These are phyloP conservation scores for Gymnopithys bicolor DNA, from an alignment of 2,797 vertebrate species.

Conservation along the genomic window DNA sequence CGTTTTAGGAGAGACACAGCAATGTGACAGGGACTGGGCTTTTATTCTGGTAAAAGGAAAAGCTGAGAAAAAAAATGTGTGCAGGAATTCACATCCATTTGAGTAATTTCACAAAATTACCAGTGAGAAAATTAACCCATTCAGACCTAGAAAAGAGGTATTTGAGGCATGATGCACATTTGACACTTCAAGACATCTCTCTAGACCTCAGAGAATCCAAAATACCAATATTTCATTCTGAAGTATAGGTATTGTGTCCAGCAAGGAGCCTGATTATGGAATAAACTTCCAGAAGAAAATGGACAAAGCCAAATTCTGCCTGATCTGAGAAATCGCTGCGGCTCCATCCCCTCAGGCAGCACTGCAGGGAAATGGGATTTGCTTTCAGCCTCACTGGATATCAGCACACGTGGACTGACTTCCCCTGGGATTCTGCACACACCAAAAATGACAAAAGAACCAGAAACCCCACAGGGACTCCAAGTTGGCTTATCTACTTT, in stretches of 20 bases:
- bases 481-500: background rate
- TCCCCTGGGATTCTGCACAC: background rate
- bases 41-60: background rate
- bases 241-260: background rate
- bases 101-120: constrained; percentile 12
- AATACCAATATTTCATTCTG: background rate
- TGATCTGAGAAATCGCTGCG: background rate
- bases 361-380: background rate
- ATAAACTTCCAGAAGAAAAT: background rate
- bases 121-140: background rate
- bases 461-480: background rate
- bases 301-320: background rate
- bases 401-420: background rate
- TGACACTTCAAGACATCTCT: background rate
- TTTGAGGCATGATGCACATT: background rate
- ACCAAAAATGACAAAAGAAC: background rate
- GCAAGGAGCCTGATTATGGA: background rate
- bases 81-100: constrained; percentile 2
- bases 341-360: background rate
- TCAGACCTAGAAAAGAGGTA: background rate
- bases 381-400: background rate
- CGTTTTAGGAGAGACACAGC: background rate
- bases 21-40: background rate
- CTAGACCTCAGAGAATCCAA: background rate
- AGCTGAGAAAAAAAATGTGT: background rate